Conservation (phyloP, 2,888 invertebrate species). For the Lydus trimaculatus region DNA sequence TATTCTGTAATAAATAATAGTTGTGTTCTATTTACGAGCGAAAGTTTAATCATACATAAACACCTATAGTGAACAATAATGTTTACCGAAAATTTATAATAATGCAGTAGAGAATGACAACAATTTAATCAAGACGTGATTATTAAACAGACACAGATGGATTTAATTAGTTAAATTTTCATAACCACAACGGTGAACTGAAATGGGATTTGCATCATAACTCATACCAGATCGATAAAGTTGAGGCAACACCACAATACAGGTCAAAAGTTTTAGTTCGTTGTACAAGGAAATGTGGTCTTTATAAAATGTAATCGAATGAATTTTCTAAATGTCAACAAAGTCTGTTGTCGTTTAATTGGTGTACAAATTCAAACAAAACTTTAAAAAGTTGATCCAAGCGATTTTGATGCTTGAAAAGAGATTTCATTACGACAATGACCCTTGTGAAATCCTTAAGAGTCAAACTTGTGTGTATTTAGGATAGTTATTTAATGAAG, state of each 20-base stretch:
- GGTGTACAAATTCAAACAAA: no score
- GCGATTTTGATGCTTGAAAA: no score
- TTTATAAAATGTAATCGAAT: no score
- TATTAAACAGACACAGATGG: not conserved
- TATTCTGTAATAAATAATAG: not conserved
- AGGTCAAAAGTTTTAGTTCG: no score
- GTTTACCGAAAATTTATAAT: not conserved
- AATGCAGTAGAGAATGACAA: not conserved
- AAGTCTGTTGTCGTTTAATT: no score
- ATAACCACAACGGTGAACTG: not conserved
- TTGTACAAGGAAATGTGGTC: no score
- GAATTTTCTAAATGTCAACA: no score
- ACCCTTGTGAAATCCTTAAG: no score
- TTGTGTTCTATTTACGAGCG: not conserved
- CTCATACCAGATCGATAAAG: not conserved
- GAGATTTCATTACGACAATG: no score
- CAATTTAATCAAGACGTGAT: not conserved
- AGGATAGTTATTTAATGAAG: no score
- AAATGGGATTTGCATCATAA: not conserved
- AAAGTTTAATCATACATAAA: not conserved
- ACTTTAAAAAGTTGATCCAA: no score
- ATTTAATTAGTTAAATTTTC: not conserved
- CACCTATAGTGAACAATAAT: not conserved
- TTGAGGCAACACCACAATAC: not conserved
- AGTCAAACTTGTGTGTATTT: no score